phyloP scores from a whole-genome alignment of 2,113 vertebrate genomes.

The Nycticryphes semicollaris region DNA sequence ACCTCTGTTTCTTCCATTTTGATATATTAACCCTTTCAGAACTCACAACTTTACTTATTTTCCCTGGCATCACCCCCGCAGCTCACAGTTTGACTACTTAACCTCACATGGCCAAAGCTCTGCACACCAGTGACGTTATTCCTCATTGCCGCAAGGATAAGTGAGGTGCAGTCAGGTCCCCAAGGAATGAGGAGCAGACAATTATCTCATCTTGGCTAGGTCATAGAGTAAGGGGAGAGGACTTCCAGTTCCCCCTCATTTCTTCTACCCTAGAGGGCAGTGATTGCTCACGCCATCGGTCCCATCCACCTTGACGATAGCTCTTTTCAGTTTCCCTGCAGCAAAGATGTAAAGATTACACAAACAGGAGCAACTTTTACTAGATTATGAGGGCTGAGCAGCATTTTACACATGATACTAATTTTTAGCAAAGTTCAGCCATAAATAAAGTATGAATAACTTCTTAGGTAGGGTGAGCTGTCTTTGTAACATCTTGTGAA shows the following conservation, averaged over 20 bases:
- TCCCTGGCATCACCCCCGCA: background rate
- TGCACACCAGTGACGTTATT: rapidly evolving
- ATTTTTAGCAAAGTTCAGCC: background rate
- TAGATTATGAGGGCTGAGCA: background rate
- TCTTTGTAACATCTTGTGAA: background rate
- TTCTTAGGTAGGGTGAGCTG: background rate
- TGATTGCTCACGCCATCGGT: background rate
- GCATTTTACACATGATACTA: background rate
- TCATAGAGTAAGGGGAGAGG: background rate
- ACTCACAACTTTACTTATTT: background rate
- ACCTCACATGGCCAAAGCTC: background rate
- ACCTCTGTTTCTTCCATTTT: background rate
- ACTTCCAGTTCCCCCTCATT: background rate
- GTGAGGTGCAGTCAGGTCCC: background rate
- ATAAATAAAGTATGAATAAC: background rate
- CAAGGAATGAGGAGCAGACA: background rate
- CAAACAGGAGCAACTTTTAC: background rate
- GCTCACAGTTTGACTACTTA: background rate
- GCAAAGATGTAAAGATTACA: background rate
- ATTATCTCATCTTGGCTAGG: background rate
- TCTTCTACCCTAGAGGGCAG: background rate
- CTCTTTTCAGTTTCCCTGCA: background rate
- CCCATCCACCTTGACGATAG: background rate
- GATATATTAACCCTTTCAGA: background rate
- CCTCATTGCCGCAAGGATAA: background rate